A percentile compares a stretch with the other conserved stretches of the same genome.
These are phyloP conservation scores for Halyomorpha halys DNA, from an alignment of 1,140 invertebrate species.

Conservation along the genomic window DNA sequence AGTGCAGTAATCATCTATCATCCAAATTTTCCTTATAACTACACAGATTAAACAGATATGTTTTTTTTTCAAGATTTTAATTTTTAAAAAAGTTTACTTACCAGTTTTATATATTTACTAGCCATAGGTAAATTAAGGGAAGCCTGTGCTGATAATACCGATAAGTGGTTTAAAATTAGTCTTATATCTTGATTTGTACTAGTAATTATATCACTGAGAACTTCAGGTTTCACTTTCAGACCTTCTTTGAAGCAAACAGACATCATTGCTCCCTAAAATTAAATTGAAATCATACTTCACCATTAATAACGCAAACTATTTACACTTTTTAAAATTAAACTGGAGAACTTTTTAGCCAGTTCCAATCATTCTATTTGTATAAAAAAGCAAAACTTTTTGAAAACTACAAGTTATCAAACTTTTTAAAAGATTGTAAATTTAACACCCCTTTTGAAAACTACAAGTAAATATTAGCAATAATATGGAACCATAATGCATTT, in stretches of 20 bases:
- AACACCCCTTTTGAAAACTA: too few relatives aligned
- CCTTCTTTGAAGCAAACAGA: slow-evolving; percentile 86
- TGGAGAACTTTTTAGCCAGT: too few relatives aligned
- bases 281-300: slow-evolving; percentile 21
- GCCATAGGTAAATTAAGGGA: slow-evolving; percentile 41
- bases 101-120: slow-evolving; percentile 74
- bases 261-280: slow-evolving; percentile 72
- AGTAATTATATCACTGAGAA: slow-evolving; percentile 71
- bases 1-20: too few relatives aligned
- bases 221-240: slow-evolving; percentile 65
- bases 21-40: too few relatives aligned
- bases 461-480: too few relatives aligned
- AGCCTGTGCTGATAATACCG: slow-evolving; percentile 49
- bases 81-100: slow-evolving; percentile 34
- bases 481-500: slow-evolving; percentile 24
- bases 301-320: too few relatives aligned
- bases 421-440: too few relatives aligned
- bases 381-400: too few relatives aligned
- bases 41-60: too few relatives aligned
- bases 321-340: too few relatives aligned
- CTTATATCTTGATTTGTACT: slow-evolving; percentile 87
- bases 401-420: too few relatives aligned
- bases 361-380: too few relatives aligned
- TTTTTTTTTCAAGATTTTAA: neutral
- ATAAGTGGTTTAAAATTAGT: slow-evolving; percentile 81